These are phyloP conservation scores for Leptopilina syphax DNA, from an alignment of 2,888 invertebrate species.

Conservation along the genomic window DNA sequence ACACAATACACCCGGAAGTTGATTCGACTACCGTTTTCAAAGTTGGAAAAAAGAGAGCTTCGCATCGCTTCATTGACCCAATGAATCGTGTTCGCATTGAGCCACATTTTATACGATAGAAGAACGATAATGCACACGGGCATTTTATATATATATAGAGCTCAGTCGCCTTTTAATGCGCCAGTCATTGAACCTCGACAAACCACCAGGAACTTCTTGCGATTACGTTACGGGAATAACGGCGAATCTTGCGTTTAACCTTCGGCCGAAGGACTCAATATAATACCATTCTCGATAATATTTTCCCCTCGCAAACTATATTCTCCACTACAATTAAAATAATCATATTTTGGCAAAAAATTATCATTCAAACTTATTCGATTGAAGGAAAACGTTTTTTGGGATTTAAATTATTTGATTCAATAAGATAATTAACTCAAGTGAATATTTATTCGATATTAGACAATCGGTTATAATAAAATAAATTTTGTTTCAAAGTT, in stretches of 20 bases:
- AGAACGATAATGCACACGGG: conserved; percentile 47
- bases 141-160: neutral
- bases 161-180: conserved; percentile 47
- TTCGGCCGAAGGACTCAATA: conserved; percentile 59
- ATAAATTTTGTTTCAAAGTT: no score
- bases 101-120: conserved; percentile 61
- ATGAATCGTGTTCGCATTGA: conserved; percentile 61
- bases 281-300: conserved; percentile 21
- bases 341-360: no score
- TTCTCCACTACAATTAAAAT: no score
- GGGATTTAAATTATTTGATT: no score
- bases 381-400: no score
- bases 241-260: conserved; percentile 59
- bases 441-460: no score
- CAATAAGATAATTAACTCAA: no score
- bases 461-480: no score
- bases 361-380: no score
- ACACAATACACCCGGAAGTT: conserved; percentile 36
- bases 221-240: conserved; percentile 54
- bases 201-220: conserved; percentile 47
- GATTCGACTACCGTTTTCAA: conserved; percentile 3
- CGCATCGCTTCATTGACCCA: conserved; percentile 61
- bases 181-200: conserved; percentile 53
- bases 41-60: conserved; percentile 17
- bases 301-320: conserved; percentile 43